Percentiles rank a stretch among this genome's conserved stretches.
These are phyloP conservation scores for Pithys albifrons DNA, from an alignment of 2,113 vertebrate species.

Conservation along the genomic window DNA sequence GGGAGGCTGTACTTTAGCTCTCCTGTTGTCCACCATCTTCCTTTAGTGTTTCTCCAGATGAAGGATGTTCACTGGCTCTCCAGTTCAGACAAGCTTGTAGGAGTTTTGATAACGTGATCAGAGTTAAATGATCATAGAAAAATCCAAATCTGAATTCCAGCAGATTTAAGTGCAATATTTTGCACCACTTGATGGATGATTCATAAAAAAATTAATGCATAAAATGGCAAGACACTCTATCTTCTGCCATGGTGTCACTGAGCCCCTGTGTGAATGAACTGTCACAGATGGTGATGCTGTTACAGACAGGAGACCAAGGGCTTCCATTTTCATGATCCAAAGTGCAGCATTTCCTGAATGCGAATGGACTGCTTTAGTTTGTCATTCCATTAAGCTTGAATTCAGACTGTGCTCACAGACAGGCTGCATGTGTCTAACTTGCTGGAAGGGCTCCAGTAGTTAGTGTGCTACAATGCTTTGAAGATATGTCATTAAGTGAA, in stretches of 20 bases:
- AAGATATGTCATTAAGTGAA: background rate
- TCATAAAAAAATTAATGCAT: background rate
- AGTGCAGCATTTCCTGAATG: background rate
- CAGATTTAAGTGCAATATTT: background rate
- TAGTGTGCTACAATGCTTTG: background rate
- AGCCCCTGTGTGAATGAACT: background rate
- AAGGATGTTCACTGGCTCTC: background rate
- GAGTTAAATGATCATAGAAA: background rate
- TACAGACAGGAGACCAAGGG: rapidly evolving
- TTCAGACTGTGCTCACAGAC: background rate
- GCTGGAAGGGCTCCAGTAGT: background rate
- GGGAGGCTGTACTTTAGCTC: background rate
- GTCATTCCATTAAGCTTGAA: background rate
- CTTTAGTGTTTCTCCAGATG: background rate
- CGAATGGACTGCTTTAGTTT: background rate
- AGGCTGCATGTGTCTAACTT: background rate
- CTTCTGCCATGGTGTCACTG: rapidly evolving
- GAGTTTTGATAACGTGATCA: background rate
- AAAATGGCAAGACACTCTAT: background rate
- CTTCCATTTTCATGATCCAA: background rate
- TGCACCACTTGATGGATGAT: rapidly evolving
- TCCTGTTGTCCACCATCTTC: background rate
- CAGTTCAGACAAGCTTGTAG: background rate
- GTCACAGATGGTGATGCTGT: background rate
- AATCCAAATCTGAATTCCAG: background rate